phyloP scores from a whole-genome alignment of 1,140 invertebrate genomes.

The Oryctes rhinoceros region DNA sequence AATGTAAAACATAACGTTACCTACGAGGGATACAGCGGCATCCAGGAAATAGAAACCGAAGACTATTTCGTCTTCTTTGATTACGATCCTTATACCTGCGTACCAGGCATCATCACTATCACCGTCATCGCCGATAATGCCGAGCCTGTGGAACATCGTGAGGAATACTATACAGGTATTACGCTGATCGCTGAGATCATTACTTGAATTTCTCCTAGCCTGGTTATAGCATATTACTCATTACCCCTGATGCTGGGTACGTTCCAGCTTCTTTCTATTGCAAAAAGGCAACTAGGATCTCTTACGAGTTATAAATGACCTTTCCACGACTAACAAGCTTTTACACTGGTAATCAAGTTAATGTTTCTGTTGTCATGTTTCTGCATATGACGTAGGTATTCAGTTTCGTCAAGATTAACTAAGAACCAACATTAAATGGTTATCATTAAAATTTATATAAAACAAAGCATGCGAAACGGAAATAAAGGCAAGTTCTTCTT shows the following conservation, averaged over 20 bases:
- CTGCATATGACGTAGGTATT: too few relatives aligned
- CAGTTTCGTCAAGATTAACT: too few relatives aligned
- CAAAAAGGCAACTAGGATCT: too few relatives aligned
- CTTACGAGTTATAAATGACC: too few relatives aligned
- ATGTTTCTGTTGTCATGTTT: too few relatives aligned
- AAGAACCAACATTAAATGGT: too few relatives aligned
- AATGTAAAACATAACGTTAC: not conserved
- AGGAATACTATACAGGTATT: not conserved
- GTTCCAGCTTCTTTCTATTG: not conserved
- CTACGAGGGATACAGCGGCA: not conserved
- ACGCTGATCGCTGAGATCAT: not conserved
- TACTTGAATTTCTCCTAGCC: too few relatives aligned
- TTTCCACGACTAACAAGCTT: too few relatives aligned
- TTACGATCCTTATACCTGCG: conserved; percentile 5
- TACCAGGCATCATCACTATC: conserved; percentile 2
- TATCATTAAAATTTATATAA: too few relatives aligned
- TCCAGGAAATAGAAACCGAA: not conserved
- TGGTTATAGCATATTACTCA: not conserved
- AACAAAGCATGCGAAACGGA: too few relatives aligned
- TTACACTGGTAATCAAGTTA: too few relatives aligned
- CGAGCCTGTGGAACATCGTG: not conserved
- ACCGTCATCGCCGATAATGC: not conserved
- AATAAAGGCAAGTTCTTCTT: too few relatives aligned
- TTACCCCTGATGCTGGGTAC: not conserved
- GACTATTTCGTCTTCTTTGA: not conserved